These are phyloP conservation scores for Zaprionus nigranus DNA, from an alignment of 1,140 invertebrate genomes.

Conservation along the genomic window DNA sequence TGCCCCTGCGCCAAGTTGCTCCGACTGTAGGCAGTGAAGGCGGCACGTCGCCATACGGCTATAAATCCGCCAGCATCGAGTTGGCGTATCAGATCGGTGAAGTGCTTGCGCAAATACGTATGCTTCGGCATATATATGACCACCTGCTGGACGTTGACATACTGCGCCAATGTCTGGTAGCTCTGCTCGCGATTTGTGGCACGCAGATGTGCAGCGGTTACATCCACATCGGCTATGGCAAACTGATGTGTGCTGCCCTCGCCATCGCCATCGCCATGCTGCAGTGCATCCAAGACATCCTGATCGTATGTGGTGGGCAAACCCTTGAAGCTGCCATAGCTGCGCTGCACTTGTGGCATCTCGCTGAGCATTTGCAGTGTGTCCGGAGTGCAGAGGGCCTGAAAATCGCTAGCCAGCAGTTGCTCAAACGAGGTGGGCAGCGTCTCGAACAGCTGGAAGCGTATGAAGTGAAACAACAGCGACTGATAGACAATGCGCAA, in stretches of 20 bases:
- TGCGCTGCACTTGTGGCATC: constrained; percentile 41
- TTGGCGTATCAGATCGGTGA: constrained; percentile 32
- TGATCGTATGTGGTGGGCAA: constrained; percentile 38
- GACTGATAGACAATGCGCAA: constrained; percentile 67
- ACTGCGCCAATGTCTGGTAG: constrained; percentile 49
- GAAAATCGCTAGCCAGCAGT: constrained; percentile 45
- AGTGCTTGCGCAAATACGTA: constrained; percentile 51
- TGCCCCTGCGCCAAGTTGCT: background rate
- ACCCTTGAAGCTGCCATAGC: constrained; percentile 17
- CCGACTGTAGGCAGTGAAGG: constrained; percentile 35
- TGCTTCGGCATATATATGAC: constrained; percentile 74
- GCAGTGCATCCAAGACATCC: constrained; percentile 44
- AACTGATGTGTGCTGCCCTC: constrained; percentile 28
- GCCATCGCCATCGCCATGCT: background rate
- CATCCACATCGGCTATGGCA: constrained; percentile 53
- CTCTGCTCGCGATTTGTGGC: background rate
- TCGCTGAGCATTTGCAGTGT: constrained; percentile 52
- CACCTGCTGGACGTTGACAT: constrained; percentile 59
- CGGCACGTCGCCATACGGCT: constrained; percentile 44
- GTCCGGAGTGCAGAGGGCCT: constrained; percentile 44
- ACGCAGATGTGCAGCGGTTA: constrained; percentile 32
- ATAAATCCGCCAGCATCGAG: constrained; percentile 58
- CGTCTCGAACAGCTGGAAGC: constrained; percentile 50
- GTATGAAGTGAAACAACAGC: constrained; percentile 68
- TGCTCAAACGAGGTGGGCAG: constrained; percentile 52